Evolutionary conservation across 2,113 vertebrate species (phyloP), one percentile per base, ranked within the genome.

Genomic region (Chiloscyllium plagiosum): DNA sequence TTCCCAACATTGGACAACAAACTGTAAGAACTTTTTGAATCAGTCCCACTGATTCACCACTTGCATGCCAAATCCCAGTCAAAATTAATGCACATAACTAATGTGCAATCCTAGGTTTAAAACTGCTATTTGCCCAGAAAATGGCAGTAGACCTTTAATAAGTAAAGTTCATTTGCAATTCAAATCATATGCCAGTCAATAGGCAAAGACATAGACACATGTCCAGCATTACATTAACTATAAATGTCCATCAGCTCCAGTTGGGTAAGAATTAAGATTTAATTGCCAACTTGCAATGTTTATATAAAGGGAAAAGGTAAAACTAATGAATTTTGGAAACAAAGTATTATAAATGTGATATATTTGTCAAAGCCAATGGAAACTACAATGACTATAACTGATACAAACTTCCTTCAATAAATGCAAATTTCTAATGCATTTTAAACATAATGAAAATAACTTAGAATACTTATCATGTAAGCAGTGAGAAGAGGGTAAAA

Each of bases 71-170:
- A 97, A 68, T 98, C 98, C 96, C 97, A 97, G 29, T 97, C 93
- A 96, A 96, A 98, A 97, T 3, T 98, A 61, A 99, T 97, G 94
- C 99, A 99, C 0, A 98, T 98, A 97, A 99, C 97, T 98, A 99
- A 98, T 95, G 99, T 97, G 4, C 37, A 83, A 42, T 22, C 0
- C n/a, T 42, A 37, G 37, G 37, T 15, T 37, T 83, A 83, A 83
- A 83, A 6, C 5, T 42, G 37, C 37, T 83, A 37, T 47, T 80
- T 83, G 80, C 17, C 6, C 42, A 83, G 80, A 83, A 83, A 83
- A 42, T 83, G 37, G 13, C 37, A 83, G 80, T 37, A 19, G n/a
- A 2, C 13, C 8, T 33, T 33, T 42, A 19, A 22, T 47, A 37
- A 83, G 42, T 47, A 83, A 83, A 83, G 1, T 80, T 80, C 12